A percentile compares a stretch with the other conserved stretches of the same genome.
phyloP scores from a whole-genome alignment of 2,888 invertebrate species.

The Catocala sponsa region DNA sequence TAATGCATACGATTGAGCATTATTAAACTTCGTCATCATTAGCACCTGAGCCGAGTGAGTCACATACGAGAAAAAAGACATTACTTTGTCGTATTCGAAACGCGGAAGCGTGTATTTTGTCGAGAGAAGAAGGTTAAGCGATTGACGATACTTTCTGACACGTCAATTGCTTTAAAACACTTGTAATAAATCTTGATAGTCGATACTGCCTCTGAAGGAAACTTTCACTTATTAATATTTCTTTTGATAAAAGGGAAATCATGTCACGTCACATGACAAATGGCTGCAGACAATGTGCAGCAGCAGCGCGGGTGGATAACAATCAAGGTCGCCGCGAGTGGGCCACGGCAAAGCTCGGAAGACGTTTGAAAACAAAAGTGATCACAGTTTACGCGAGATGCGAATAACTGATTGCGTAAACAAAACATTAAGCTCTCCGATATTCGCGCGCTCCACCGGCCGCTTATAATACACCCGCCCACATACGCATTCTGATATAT shows the following conservation, averaged over 20 bases:
- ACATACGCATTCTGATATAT: slow-evolving; percentile 47
- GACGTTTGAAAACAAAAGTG: slow-evolving; percentile 82
- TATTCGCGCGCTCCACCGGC: slow-evolving; percentile 25
- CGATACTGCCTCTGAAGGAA: slow-evolving; percentile 52
- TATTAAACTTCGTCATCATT: slow-evolving; percentile 61
- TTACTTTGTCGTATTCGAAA: slow-evolving; percentile 55
- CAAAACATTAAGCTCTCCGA: slow-evolving; percentile 33
- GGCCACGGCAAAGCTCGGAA: slow-evolving; percentile 58
- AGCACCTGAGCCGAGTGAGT: slow-evolving; percentile 62
- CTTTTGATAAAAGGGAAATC: slow-evolving; percentile 79
- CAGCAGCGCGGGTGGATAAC: slow-evolving; percentile 66
- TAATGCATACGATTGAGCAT: slow-evolving; percentile 40
- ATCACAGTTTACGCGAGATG: slow-evolving; percentile 71
- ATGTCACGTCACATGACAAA: slow-evolving; percentile 71
- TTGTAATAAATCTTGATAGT: slow-evolving; percentile 57
- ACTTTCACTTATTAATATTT: slow-evolving; percentile 79
- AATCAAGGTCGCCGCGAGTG: slow-evolving; percentile 71
- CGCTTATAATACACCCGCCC: slow-evolving; percentile 44
- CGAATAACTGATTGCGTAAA: slow-evolving; percentile 63
- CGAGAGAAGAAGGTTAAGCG: slow-evolving; percentile 65
- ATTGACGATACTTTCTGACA: slow-evolving; percentile 61
- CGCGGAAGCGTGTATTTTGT: slow-evolving; percentile 63
- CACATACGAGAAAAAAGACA: slow-evolving; percentile 50
- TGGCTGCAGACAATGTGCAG: slow-evolving; percentile 71
- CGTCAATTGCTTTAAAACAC: slow-evolving; percentile 54